A percentile compares a stretch with the other conserved stretches of the same genome.
These are phyloP conservation scores for Ophioninae sp. DNA, from an alignment of 2,888 invertebrate genomes.

Conservation along the genomic window DNA sequence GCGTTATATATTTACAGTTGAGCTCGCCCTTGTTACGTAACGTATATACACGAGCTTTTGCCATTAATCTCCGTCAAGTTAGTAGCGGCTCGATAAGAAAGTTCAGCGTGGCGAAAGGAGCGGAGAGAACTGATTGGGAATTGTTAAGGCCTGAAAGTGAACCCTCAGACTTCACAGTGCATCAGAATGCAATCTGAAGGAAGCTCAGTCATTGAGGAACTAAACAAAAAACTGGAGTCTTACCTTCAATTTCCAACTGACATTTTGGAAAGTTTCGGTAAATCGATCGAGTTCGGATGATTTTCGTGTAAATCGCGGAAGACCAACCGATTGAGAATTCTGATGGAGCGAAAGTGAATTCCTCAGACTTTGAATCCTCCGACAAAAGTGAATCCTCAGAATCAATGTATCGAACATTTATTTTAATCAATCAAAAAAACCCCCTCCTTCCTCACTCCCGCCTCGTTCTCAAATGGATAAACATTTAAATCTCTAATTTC, in stretches of 20 bases:
- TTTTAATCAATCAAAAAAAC: no score
- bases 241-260: background rate
- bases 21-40: slow-evolving; percentile 19
- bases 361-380: no score
- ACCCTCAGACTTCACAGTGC: background rate
- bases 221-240: background rate
- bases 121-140: slow-evolving; percentile 26
- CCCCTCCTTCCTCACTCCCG: background rate
- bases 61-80: slow-evolving; percentile 48
- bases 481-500: no score
- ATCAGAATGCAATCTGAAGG: background rate
- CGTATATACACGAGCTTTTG: slow-evolving; percentile 27
- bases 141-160: slow-evolving; percentile 2
- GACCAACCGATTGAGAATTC: no score
- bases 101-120: slow-evolving; percentile 24
- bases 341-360: no score
- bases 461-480: background rate
- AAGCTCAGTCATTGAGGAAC: background rate
- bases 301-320: background rate
- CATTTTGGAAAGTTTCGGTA: background rate
- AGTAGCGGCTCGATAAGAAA: slow-evolving; percentile 39
- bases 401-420: no score
- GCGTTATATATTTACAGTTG: slow-evolving; percentile 36
- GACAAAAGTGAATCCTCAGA: no score
- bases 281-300: background rate